Evolutionary conservation across 2,797 vertebrate genomes (phyloP).

Genomic region (Enteromius fasciolatus): DNA sequence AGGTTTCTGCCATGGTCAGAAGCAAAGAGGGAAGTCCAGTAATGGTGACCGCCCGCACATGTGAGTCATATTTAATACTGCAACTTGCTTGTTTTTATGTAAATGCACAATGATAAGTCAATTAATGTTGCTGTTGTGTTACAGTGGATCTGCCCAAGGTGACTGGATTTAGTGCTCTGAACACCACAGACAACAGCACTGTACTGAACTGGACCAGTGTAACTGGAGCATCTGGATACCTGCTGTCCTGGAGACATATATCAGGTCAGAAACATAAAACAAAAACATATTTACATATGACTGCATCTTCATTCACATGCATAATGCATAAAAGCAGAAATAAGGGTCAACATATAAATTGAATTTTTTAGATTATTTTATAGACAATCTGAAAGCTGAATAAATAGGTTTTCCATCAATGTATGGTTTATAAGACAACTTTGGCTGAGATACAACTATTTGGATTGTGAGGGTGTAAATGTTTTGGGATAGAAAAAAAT

Average conservation of each 20-base stretch:
- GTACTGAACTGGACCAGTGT: constrained; percentile 82
- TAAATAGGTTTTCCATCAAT: no score
- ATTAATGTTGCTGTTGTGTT: constrained; percentile 40
- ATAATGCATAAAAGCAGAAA: background rate
- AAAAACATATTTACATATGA: background rate
- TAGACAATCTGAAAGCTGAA: no score
- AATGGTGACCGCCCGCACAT: constrained; percentile 80
- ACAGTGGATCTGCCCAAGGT: constrained; percentile 85
- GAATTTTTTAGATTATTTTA: no score
- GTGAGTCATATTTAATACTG: constrained; percentile 72
- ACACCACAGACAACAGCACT: constrained; percentile 73
- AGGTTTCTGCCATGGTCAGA: constrained; percentile 75
- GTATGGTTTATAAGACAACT: no score
- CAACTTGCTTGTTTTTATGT: background rate
- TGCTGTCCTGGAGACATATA: constrained; percentile 82
- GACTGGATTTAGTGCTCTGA: constrained; percentile 71
- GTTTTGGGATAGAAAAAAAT: no score
- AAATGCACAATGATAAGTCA: background rate
- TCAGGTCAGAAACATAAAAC: constrained; percentile 71
- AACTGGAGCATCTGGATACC: constrained; percentile 77
- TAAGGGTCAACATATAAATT: no score
- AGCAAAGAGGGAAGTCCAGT: constrained; percentile 77
- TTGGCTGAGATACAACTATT: no score
- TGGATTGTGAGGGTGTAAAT: no score
- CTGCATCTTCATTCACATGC: background rate